Conservation (phyloP, 2,113 vertebrate species). For the Phylloscopus trochiloides region DNA sequence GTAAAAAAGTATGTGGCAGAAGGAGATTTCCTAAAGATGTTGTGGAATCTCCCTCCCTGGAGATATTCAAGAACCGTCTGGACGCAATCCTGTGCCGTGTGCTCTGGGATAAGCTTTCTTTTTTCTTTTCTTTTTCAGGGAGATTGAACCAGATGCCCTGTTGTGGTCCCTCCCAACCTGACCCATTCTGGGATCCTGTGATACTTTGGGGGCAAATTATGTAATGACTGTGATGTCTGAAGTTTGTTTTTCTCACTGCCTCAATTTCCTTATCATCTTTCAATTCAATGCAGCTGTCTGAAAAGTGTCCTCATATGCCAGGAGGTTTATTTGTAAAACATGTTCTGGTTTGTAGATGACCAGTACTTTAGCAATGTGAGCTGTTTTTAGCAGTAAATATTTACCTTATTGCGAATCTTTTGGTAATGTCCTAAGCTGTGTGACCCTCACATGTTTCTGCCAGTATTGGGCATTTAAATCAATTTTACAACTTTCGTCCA, state of each 20-base stretch:
- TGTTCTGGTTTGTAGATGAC: background rate
- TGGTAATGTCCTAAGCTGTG: background rate
- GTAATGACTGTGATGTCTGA: background rate
- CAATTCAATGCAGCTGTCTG: background rate
- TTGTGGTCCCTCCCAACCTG: background rate
- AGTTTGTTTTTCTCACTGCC: background rate
- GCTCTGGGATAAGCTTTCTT: background rate
- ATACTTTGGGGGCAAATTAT: background rate
- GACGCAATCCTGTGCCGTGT: background rate
- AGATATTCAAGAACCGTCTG: fast-evolving
- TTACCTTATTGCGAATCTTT: background rate
- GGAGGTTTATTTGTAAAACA: background rate
- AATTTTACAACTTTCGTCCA: background rate
- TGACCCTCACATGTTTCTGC: background rate
- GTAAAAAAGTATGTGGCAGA: background rate
- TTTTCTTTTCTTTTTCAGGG: too few relatives aligned
- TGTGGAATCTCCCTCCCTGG: background rate
- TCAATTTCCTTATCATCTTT: conserved; percentile 4
- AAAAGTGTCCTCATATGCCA: background rate
- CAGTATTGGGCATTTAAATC: background rate
- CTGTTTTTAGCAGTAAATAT: conserved; percentile 3
- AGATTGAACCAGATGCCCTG: background rate
- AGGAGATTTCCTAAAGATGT: background rate
- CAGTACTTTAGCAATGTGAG: background rate
- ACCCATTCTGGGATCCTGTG: background rate